A percentile compares a stretch with the other conserved stretches of the same genome.
Conservation (phyloP, 2,797 vertebrate species). For the Okamejei kenojei region DNA sequence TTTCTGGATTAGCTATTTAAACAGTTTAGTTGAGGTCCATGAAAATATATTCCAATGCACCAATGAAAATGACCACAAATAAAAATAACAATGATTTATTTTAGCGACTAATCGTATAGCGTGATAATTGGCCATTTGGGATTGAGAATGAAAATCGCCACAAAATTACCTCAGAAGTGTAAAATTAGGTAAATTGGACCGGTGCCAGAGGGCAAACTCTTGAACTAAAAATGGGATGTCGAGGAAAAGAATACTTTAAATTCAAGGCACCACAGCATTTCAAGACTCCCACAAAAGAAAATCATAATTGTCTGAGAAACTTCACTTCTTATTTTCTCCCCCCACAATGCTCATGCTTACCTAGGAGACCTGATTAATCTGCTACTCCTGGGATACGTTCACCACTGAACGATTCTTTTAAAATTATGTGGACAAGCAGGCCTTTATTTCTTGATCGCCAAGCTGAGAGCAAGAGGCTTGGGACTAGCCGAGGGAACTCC, state of each 20-base stretch:
- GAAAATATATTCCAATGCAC: neutral
- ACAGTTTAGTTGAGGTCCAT: neutral
- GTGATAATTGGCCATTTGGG: neutral
- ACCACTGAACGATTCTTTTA: neutral
- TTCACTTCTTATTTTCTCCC: neutral
- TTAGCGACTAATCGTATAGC: too few species aligned
- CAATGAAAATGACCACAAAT: neutral
- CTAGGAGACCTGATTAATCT: neutral
- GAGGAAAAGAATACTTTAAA: neutral
- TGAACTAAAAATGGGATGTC: neutral
- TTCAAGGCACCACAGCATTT: neutral
- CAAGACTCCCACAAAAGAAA: neutral
- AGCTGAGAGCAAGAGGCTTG: neutral
- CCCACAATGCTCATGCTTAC: neutral
- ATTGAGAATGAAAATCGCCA: neutral
- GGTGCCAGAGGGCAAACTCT: neutral
- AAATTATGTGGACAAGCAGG: neutral
- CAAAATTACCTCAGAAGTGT: neutral
- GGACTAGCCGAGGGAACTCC: neutral
- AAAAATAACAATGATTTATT: neutral
- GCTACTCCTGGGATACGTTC: neutral
- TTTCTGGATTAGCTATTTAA: neutral
- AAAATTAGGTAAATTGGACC: neutral
- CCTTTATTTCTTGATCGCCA: neutral
- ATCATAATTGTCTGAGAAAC: neutral